Percentiles rank a stretch among this genome's conserved stretches.
These are phyloP conservation scores for Rynchops niger DNA, from an alignment of 2,113 vertebrate genomes.

Conservation along the genomic window DNA sequence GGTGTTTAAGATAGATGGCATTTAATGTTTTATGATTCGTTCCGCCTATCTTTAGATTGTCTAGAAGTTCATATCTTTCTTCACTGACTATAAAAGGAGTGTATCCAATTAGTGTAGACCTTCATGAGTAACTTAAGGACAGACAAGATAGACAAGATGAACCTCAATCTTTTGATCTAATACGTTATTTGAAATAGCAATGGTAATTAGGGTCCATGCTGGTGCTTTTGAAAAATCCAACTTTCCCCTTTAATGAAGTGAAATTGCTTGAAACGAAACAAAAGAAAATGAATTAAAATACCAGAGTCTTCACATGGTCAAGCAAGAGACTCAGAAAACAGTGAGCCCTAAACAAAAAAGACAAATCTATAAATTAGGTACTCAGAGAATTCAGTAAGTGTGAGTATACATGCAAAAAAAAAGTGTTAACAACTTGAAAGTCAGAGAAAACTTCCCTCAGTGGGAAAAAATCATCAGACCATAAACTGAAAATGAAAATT, in stretches of 20 bases:
- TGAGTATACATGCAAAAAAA: not conserved
- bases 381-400: not conserved
- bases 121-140: conserved; percentile 23
- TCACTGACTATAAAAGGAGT: not conserved
- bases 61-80: conserved; percentile 12
- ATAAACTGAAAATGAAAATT: not conserved
- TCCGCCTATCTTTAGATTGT: conserved; percentile 38
- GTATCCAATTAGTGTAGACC: conserved; percentile 15
- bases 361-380: not conserved
- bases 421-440: not conserved
- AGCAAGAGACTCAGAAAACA: not conserved
- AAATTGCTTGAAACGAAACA: conserved; percentile 16
- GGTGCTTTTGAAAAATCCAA: conserved; percentile 12
- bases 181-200: not conserved
- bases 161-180: conserved; percentile 42
- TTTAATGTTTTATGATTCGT: conserved; percentile 56
- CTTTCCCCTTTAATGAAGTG: not conserved
- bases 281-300: conserved; percentile 6
- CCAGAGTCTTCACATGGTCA: not conserved
- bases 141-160: conserved; percentile 15
- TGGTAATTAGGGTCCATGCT: not conserved
- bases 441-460: not conserved
- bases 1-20: conserved; percentile 9
- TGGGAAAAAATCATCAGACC: not conserved
- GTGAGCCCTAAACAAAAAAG: not conserved